Conservation (phyloP, 2,888 invertebrate species). For the Sisyra terminalis region DNA sequence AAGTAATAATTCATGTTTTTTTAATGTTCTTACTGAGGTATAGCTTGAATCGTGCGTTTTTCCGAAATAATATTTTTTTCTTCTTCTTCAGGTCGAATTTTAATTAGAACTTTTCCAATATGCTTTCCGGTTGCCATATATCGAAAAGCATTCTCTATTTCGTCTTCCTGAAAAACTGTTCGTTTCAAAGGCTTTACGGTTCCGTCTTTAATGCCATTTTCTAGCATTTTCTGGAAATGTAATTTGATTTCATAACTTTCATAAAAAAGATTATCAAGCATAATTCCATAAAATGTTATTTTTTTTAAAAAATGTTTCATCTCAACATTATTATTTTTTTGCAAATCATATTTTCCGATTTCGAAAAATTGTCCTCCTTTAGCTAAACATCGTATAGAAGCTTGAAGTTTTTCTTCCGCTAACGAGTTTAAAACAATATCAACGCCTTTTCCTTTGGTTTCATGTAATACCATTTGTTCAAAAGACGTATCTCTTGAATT, state of each 20-base stretch:
- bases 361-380: slow-evolving; percentile 37
- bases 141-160: slow-evolving; percentile 32
- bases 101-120: slow-evolving; percentile 32
- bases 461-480: slow-evolving; percentile 65
- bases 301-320: slow-evolving; percentile 48
- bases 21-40: slow-evolving; percentile 25
- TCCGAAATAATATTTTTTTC: slow-evolving; percentile 19
- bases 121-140: slow-evolving; percentile 33
- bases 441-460: slow-evolving; percentile 76
- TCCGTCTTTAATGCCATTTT: slow-evolving; percentile 25
- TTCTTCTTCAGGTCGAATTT: not conserved
- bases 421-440: slow-evolving; percentile 83
- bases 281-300: slow-evolving; percentile 58
- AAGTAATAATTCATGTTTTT: not conserved
- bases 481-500: slow-evolving; percentile 78
- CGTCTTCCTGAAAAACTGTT: slow-evolving; percentile 28
- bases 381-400: slow-evolving; percentile 23
- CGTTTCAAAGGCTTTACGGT: slow-evolving; percentile 33
- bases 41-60: slow-evolving; percentile 21
- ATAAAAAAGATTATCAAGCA: slow-evolving; percentile 71
- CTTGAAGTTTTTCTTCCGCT: slow-evolving; percentile 51
- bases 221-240: slow-evolving; percentile 20
- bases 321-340: slow-evolving; percentile 28
- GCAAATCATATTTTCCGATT: slow-evolving; percentile 47
- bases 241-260: slow-evolving; percentile 11